Base-by-base conservation (phyloP, 1,140 invertebrate genomes). In the Calosoma granatense region DNA sequence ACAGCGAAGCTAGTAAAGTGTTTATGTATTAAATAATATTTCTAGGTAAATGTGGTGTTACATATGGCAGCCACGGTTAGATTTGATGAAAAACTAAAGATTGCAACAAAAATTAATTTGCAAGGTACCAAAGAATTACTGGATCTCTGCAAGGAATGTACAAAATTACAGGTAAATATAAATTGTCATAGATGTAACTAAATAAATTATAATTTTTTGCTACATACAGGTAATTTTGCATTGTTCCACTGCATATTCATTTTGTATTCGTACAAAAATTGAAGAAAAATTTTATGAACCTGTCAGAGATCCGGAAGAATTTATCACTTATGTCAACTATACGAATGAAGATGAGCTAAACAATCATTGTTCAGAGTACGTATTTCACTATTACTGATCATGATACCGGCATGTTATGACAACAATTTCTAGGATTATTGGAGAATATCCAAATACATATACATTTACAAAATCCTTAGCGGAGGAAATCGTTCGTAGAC, bases 391-490 rank as follows among this genome's bases (percentile, higher is more conserved):
- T 59, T 51, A 47, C 15, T 36, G 1, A 9, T 26, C 1, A 2
- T 26, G n/a, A 36, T 36, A 9, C n/a, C n/a, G n/a, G n/a, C 6
- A 36, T 36, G n/a, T 11, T 55, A 58, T 36, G 26, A 36, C 26
- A 36, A 36, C n/a, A 36, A 36, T 51, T 63, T 11, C 54, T 43
- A 84, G 82, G 56, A 71, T 83, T 41, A 65, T 87, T 11, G 78
- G 79, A 53, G 73, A 76, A 12, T 81, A 83, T 75, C 83, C 85
- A 0, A 88, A 88, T 63, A 86, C 84, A 1, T 88, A 88, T 64
- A 82, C 84, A 1, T 87, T 84, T 60, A 87, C 86, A 1, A 88
- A 88, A 75, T 83, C 83, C 1, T 63, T 88, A 21, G 81, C 85
- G 0, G 87, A 90, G 66, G 76, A 79, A 52, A 70, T 85, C 11